These are phyloP conservation scores for Lasioglossum villosulum DNA, from an alignment of 2,888 invertebrate species.

Conservation along the genomic window DNA sequence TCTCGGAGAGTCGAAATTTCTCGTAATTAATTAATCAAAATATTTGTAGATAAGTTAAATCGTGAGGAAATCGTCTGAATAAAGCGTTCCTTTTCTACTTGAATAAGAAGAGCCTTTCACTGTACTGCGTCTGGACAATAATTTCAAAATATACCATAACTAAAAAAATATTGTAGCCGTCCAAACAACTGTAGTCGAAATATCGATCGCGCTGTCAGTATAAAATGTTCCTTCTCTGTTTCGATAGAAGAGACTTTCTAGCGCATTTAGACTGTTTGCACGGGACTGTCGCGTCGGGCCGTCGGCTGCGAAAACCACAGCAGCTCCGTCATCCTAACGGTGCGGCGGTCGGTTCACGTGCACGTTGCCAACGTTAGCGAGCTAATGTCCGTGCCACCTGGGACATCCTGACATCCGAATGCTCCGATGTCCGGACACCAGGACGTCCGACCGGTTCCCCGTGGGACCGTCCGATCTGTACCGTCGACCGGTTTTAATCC, in stretches of 20 bases:
- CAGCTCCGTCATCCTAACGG: slow-evolving; percentile 60
- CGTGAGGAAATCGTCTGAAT: too few relatives aligned
- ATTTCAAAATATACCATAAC: too few relatives aligned
- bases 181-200: too few relatives aligned
- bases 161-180: too few relatives aligned
- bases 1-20: neutral
- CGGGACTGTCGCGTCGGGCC: neutral
- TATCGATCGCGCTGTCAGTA: neutral
- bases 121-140: too few relatives aligned
- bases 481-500: slow-evolving; percentile 60
- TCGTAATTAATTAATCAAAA: neutral
- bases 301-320: slow-evolving; percentile 62
- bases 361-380: slow-evolving; percentile 56
- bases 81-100: too few relatives aligned
- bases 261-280: neutral
- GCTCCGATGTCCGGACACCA: slow-evolving; percentile 43
- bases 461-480: slow-evolving; percentile 22
- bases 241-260: neutral
- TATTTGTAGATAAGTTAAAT: neutral
- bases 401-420: slow-evolving; percentile 68
- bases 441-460: slow-evolving; percentile 23
- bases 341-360: slow-evolving; percentile 57
- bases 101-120: too few relatives aligned
- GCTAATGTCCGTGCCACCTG: slow-evolving; percentile 71
- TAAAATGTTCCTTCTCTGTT: neutral